Evolutionary conservation across 2,797 vertebrate genomes (phyloP).

Genomic region (Mareca strepera): DNA sequence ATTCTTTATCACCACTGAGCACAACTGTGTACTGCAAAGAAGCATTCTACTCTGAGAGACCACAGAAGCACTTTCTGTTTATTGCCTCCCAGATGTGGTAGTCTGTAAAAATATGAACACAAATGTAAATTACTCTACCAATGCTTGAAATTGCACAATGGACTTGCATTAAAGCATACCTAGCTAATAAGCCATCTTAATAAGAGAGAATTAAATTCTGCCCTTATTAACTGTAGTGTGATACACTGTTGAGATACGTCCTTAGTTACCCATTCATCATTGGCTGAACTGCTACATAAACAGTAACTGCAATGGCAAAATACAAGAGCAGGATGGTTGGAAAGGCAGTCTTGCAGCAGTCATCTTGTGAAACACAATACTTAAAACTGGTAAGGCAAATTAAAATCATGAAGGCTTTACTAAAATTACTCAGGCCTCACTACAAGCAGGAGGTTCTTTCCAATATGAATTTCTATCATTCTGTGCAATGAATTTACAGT

Average conservation of each 20-base stretch:
- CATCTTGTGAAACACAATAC: neutral
- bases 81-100: neutral
- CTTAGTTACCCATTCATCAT: neutral
- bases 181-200: neutral
- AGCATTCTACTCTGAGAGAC: neutral
- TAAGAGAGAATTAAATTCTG: neutral
- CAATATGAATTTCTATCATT: neutral
- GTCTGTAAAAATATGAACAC: neutral
- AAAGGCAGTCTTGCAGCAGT: neutral
- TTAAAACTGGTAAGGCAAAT: neutral
- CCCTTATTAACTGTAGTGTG: neutral
- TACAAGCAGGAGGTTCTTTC: neutral
- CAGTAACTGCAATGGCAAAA: neutral
- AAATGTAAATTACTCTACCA: neutral
- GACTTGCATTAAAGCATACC: neutral
- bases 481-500: neutral
- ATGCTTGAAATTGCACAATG: neutral
- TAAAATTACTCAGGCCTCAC: neutral
- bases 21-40: neutral
- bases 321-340: neutral
- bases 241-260: neutral
- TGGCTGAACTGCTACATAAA: neutral
- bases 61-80: neutral
- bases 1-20: neutral
- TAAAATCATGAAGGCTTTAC: neutral